Evolutionary conservation across 1,140 invertebrate genomes (phyloP), one percentile per base, ranked within the genome.

Genomic region (Drosophila bifasciata): DNA sequence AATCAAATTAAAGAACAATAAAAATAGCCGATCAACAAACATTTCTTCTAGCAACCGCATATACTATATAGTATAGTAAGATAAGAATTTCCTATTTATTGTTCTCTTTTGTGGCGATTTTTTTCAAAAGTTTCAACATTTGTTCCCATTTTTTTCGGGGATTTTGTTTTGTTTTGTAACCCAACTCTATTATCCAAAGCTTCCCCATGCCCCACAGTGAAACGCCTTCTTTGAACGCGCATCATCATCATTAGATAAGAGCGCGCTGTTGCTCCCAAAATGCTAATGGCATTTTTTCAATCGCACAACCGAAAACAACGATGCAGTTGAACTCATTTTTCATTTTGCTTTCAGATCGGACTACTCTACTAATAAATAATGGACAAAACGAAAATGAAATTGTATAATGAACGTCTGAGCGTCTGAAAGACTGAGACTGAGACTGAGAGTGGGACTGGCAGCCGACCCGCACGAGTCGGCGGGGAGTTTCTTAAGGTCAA

Each of bases 381-480:
- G 53, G 73, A 63, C 59, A 58, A 46, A 67, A 78, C 11, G 11
- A 74, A 74, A 81, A 83, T 83, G 57, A 62, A 81, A 78, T 69
- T 61, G 63, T 74, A 77, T 77, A 73, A 58, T 74, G 53, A 62
- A 62, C 25, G 13, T 19, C n/a, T 36, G 9, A 11, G 15, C 23
- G n/a, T 23, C 21, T 5, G n/a, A 39, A 25, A 32, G 17, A 15
- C 11, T 5, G 21, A 9, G 15, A 45, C 39, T 17, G 17, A 16
- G 43, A 15, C 11, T 5, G 21, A 9, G 15, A 45, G 23, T 17
- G 17, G n/a, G 43, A 19, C 32, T n/a, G n/a, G 13, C 19, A 25
- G 25, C 32, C 4, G 17, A 36, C 32, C 32, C 32, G 28, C 44
- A 36, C 21, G 41, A 68, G 25, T 25, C 16, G 6, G 58, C 53